A percentile compares a stretch with the other conserved stretches of the same genome.
Evolutionary conservation across 1,140 invertebrate genomes (phyloP).

Genomic region (Rhopalosiphum padi): DNA sequence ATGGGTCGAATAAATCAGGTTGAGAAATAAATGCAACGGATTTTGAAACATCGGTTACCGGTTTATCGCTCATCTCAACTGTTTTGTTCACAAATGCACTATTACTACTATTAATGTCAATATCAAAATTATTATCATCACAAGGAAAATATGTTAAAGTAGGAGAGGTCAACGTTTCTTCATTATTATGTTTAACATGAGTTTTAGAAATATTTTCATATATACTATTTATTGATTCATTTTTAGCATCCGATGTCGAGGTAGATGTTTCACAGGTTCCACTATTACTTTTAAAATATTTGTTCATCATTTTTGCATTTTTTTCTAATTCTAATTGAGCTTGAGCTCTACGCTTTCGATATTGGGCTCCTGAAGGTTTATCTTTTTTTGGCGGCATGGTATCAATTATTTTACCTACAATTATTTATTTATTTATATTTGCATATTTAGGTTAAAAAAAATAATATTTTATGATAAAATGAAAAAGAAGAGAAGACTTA

Average conservation of each 20-base stretch:
- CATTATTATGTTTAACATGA: neutral
- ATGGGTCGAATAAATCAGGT: constrained; percentile 23
- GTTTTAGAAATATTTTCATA: neutral
- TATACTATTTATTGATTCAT: neutral
- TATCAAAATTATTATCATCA: neutral
- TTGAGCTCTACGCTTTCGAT: constrained; percentile 21
- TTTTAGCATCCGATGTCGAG: neutral
- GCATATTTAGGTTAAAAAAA: too few species aligned
- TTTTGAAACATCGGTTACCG: neutral
- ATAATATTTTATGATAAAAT: too few species aligned
- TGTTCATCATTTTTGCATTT: constrained; percentile 31
- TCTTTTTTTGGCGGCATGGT: constrained; percentile 34
- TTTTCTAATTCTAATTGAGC: constrained; percentile 19
- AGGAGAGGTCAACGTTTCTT: neutral
- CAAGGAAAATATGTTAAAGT: constrained; percentile 5
- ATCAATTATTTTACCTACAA: neutral
- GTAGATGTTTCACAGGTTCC: neutral
- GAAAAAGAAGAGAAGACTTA: too few species aligned
- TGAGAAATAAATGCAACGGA: neutral
- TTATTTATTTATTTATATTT: too few species aligned
- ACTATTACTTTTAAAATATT: constrained; percentile 9
- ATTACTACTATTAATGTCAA: constrained; percentile 7
- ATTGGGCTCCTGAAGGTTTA: neutral
- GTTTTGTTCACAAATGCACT: neutral
- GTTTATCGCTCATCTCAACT: neutral